Evolutionary conservation across 2,113 vertebrate genomes (phyloP), one percentile per base, ranked within the genome.

Genomic region (Campylorhamphus procurvoides): DNA sequence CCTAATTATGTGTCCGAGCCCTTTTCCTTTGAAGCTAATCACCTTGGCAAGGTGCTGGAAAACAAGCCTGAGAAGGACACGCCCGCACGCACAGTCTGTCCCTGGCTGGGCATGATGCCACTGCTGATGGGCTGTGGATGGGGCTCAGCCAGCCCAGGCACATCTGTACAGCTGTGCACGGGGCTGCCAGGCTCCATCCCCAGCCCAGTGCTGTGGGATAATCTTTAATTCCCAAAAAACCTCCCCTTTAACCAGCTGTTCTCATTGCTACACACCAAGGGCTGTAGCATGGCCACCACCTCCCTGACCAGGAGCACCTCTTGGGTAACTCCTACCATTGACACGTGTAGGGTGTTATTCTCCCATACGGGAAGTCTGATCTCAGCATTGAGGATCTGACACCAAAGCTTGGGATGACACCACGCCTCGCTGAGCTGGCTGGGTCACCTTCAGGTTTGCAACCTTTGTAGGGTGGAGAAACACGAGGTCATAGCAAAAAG

Each of bases 1-100:
- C 55, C 52, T 96, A 95, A 95, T 94, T 86, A 92, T 37, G 75
- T 84, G 85, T 90, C 96, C 89, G 22, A 83, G 75, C 5, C 62
- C 84, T 82, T 79, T 84, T 59, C 27, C 93, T 97, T 95, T 94
- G 94, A 95, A 94, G 93, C 77, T 92, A 92, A 96, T 94, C 69
- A 9, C 16, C 62, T 80, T 81, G 47, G 75, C 33, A 31, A 46
- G 86, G 67, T 47, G 19, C 64, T 77, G 77, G 24, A 72, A 89
- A 94, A 85, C 64, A 80, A 74, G 50, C 52, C 49, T 35, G 87
- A 49, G 79, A 62, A 44, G 84, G 95, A 73, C 84, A 87, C 53
- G 13, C 92, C 94, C 92, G 63, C 72, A 37, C 4, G 6, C 46
- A 53, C 60, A 35, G 78, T 5, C 93, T 63, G 67, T 44, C 84